Percentiles rank a stretch among this genome's conserved stretches.
phyloP scores from a whole-genome alignment of 1,140 invertebrate species.

The Cotesia vestalis region DNA sequence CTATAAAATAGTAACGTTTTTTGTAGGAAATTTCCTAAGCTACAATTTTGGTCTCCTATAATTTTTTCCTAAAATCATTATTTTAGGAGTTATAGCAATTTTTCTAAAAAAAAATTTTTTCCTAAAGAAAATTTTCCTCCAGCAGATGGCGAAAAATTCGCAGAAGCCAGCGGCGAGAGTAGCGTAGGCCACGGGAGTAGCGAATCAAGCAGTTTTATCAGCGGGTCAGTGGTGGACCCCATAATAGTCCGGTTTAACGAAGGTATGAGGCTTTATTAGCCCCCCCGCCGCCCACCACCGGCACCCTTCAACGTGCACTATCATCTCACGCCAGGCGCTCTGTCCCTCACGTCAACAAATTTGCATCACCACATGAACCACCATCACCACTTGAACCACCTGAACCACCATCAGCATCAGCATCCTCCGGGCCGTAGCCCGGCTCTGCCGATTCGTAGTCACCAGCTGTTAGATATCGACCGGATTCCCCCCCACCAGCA shows the following conservation, averaged over 20 bases:
- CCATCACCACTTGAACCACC: slow-evolving; percentile 17
- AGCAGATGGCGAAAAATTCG: slow-evolving; percentile 59
- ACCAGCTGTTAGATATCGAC: slow-evolving; percentile 10
- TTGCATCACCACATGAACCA: slow-evolving; percentile 58
- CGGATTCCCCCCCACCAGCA: slow-evolving; percentile 6
- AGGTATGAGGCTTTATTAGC: slow-evolving; percentile 79
- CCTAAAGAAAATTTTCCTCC: slow-evolving; percentile 20
- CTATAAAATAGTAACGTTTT: no score
- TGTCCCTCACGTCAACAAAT: slow-evolving; percentile 56
- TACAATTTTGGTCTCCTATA: no score
- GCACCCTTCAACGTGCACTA: slow-evolving; percentile 64
- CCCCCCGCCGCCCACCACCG: slow-evolving; percentile 59
- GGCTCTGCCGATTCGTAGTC: slow-evolving; percentile 25
- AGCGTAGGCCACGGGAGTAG: slow-evolving; percentile 62
- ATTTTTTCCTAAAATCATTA: no score
- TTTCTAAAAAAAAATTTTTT: no score
- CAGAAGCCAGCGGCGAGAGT: slow-evolving; percentile 58
- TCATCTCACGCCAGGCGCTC: slow-evolving; percentile 60
- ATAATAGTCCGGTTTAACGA: slow-evolving; percentile 80
- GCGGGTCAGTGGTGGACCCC: slow-evolving; percentile 69
- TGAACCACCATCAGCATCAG: slow-evolving; percentile 39
- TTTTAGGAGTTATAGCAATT: no score
- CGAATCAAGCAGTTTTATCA: slow-evolving; percentile 62
- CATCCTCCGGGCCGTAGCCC: slow-evolving; percentile 4
- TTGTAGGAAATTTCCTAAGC: no score